phyloP scores from a whole-genome alignment of 2,113 vertebrate genomes.

The Pycnonotus jocosus region DNA sequence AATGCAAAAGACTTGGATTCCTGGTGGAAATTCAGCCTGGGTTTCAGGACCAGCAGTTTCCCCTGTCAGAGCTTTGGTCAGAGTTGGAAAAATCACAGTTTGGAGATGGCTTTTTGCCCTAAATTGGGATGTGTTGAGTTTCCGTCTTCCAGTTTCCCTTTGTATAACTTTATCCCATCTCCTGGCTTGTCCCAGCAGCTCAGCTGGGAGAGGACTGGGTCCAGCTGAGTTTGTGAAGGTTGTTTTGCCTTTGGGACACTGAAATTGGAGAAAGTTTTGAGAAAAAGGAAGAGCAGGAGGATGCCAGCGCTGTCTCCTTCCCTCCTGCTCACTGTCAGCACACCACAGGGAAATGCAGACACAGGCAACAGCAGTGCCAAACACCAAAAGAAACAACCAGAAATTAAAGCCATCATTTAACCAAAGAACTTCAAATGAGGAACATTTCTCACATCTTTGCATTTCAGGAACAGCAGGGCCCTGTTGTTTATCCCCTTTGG shows the following conservation, averaged over 20 bases:
- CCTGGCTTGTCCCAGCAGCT: neutral
- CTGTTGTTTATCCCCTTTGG: neutral
- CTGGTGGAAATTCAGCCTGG: neutral
- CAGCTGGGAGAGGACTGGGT: neutral
- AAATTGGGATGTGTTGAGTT: neutral
- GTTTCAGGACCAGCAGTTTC: neutral
- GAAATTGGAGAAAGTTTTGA: neutral
- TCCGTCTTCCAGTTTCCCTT: neutral
- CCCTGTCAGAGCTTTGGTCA: too few relatives aligned
- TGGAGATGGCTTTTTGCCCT: neutral
- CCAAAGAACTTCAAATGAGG: neutral
- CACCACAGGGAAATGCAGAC: neutral
- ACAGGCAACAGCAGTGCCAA: neutral
- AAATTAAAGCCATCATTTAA: constrained; percentile 14
- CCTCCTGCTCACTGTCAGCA: neutral
- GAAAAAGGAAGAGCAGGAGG: neutral
- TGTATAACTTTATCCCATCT: neutral
- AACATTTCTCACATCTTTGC: neutral
- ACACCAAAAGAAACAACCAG: neutral
- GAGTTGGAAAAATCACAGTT: neutral
- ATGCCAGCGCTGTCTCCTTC: neutral
- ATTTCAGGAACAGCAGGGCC: neutral
- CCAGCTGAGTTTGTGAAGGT: neutral
- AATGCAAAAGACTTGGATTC: neutral
- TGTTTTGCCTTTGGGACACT: neutral